A percentile compares a stretch with the other conserved stretches of the same genome.
Conservation (phyloP, 2,888 invertebrate species). For the Bombylius discolor region DNA sequence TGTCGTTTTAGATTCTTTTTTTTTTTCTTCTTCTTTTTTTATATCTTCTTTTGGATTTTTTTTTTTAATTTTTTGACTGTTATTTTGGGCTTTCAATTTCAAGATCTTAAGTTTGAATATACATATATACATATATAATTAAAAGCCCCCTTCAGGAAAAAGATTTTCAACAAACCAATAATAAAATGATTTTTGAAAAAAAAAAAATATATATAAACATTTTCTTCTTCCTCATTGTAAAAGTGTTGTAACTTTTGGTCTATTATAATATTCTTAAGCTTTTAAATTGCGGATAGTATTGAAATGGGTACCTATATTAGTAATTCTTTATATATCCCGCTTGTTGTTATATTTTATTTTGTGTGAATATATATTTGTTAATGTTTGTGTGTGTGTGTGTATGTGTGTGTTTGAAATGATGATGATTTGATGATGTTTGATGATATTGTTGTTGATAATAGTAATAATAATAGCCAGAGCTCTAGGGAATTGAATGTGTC, state of each 20-base stretch:
- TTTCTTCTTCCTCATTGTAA: too few species aligned
- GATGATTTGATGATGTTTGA: not conserved
- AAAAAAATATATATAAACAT: too few species aligned
- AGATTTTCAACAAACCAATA: not conserved
- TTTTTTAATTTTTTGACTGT: not conserved
- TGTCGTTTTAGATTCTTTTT: not conserved
- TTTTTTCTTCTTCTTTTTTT: not conserved
- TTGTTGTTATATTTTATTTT: not conserved
- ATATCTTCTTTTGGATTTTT: not conserved
- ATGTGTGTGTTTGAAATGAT: not conserved
- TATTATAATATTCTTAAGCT: too few species aligned
- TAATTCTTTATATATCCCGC: not conserved
- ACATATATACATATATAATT: not conserved
- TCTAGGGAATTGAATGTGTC: not conserved
- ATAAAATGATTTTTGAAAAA: not conserved
- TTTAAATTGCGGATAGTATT: too few species aligned
- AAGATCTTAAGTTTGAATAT: not conserved
- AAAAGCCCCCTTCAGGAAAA: not conserved
- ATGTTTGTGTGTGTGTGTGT: not conserved
- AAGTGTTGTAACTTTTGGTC: too few species aligned
- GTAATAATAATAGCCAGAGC: not conserved
- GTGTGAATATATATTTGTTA: too few species aligned
- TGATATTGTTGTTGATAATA: too few species aligned
- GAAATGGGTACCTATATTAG: not conserved
- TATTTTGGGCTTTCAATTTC: slow-evolving; percentile 5